Conservation (phyloP, 1,140 invertebrate genomes). For the Musca vetustissima region DNA sequence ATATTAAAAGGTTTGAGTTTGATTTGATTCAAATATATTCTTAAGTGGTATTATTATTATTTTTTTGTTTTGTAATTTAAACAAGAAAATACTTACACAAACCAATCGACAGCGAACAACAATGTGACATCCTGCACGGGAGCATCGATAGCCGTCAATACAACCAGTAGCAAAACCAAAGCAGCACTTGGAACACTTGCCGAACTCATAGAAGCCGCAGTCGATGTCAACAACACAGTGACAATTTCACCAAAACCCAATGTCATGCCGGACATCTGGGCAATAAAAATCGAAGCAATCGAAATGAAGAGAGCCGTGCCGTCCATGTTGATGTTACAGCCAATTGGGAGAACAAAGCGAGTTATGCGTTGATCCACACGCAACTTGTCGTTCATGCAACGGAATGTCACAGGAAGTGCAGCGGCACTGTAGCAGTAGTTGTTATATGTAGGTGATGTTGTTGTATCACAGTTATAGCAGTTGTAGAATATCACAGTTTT, state of each 20-base stretch:
- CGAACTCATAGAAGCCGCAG: constrained; percentile 87
- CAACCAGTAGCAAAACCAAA: constrained; percentile 80
- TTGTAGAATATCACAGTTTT: constrained; percentile 3
- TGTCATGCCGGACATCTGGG: constrained; percentile 83
- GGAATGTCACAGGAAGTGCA: constrained; percentile 91
- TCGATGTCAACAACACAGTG: constrained; percentile 85
- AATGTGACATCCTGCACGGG: constrained; percentile 80
- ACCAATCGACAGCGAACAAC: constrained; percentile 87
- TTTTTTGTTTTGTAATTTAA: not conserved
- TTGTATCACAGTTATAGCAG: not conserved
- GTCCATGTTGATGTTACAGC: constrained; percentile 92
- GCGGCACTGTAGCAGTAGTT: constrained; percentile 69
- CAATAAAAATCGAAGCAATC: constrained; percentile 87
- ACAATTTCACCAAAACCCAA: constrained; percentile 77
- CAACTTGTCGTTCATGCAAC: constrained; percentile 89
- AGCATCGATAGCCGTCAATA: constrained; percentile 82
- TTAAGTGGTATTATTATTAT: not conserved
- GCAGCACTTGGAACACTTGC: constrained; percentile 93
- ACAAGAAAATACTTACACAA: constrained; percentile 72
- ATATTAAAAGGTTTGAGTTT: too few species aligned
- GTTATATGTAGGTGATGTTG: not conserved
- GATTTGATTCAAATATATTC: too few species aligned
- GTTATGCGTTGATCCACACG: constrained; percentile 88
- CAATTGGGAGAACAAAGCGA: constrained; percentile 86
- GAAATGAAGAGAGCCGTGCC: constrained; percentile 91